Evolutionary conservation across 2,113 vertebrate genomes (phyloP).

Genomic region (Micromys minutus): DNA sequence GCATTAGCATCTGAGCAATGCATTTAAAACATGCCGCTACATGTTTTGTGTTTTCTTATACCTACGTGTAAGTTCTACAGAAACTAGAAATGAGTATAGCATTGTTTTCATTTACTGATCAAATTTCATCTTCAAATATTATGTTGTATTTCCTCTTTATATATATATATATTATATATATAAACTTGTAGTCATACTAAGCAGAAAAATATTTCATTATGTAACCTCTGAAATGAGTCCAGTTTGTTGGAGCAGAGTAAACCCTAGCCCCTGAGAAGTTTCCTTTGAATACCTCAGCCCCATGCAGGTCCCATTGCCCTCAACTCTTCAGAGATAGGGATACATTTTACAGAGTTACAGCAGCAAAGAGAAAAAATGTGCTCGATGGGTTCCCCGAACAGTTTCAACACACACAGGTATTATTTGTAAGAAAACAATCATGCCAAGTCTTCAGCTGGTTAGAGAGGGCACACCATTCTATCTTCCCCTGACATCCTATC

Average conservation of each 20-base stretch:
- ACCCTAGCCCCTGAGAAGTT: slow-evolving; percentile 83
- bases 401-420: slow-evolving; percentile 90
- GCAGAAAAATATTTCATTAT: slow-evolving; percentile 75
- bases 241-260: slow-evolving; percentile 77
- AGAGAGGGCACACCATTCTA: slow-evolving; percentile 86
- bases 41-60: slow-evolving; percentile 13
- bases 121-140: slow-evolving; percentile 46
- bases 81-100: background rate
- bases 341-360: slow-evolving; percentile 85
- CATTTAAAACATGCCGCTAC: background rate
- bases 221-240: slow-evolving; percentile 74
- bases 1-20: background rate
- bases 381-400: slow-evolving; percentile 86
- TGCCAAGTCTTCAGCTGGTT: slow-evolving; percentile 86
- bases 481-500: slow-evolving; percentile 87
- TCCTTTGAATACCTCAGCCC: slow-evolving; percentile 86
- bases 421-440: slow-evolving; percentile 90
- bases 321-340: slow-evolving; percentile 84
- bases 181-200: slow-evolving; percentile 72
- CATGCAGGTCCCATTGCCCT: slow-evolving; percentile 83
- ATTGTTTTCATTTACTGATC: slow-evolving; percentile 38
- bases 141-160: slow-evolving; percentile 49
- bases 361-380: slow-evolving; percentile 85
- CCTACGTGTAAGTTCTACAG: background rate
- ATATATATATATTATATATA: too few species aligned